A percentile compares a stretch with the other conserved stretches of the same genome.
phyloP scores from a whole-genome alignment of 2,888 invertebrate species.

The Holacanthella duospinosa region DNA sequence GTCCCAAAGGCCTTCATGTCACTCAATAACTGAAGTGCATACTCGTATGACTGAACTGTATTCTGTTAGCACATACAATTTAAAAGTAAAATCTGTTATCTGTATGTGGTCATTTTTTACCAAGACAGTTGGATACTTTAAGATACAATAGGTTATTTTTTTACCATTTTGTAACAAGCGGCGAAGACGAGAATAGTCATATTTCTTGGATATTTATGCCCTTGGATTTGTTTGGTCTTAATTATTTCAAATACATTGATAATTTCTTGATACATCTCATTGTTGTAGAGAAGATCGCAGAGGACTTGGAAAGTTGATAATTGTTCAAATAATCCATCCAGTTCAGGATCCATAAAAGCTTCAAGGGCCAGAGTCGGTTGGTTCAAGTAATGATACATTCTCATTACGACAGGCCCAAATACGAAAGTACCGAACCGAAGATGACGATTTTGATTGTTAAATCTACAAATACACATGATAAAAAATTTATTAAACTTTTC shows the following conservation, averaged over 20 bases:
- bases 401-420: constrained; percentile 74
- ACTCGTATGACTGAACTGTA: constrained; percentile 54
- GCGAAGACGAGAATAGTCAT: constrained; percentile 56
- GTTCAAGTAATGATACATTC: constrained; percentile 60
- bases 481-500: background rate
- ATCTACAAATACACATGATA: constrained; percentile 45
- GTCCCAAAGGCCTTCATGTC: constrained; percentile 50
- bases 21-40: constrained; percentile 53
- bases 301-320: constrained; percentile 55
- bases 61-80: constrained; percentile 49
- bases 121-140: background rate
- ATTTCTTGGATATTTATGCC: constrained; percentile 57
- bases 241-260: constrained; percentile 54
- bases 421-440: constrained; percentile 65
- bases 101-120: background rate
- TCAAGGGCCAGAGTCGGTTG: constrained; percentile 56
- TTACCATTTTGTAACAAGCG: constrained; percentile 65
- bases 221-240: constrained; percentile 51
- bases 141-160: constrained; percentile 12
- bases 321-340: constrained; percentile 62
- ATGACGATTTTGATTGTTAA: constrained; percentile 57
- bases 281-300: constrained; percentile 59
- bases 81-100: too few species aligned
- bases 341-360: constrained; percentile 53
- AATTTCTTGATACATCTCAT: constrained; percentile 57